Evolutionary conservation across 2,888 invertebrate genomes (phyloP).

Genomic region (Hemaris fuciformis): DNA sequence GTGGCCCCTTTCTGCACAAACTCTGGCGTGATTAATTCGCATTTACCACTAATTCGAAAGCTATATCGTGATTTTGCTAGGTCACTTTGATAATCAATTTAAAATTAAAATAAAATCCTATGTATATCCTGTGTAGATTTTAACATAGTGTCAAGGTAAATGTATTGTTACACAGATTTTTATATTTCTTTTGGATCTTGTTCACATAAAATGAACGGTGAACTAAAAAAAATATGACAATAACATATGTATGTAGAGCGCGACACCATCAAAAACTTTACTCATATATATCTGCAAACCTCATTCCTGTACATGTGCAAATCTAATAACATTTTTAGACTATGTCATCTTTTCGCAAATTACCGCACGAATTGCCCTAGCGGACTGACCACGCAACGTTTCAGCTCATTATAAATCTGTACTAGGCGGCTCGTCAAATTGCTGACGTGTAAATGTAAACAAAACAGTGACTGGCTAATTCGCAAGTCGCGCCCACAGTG

Average conservation of each 20-base stretch:
- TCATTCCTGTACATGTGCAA: too few species aligned
- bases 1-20: conserved; percentile 1
- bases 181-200: too few species aligned
- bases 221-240: too few species aligned
- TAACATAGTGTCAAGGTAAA: too few species aligned
- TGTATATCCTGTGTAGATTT: too few species aligned
- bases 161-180: too few species aligned
- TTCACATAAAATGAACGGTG: too few species aligned
- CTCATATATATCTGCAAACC: too few species aligned
- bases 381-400: conserved; percentile 1
- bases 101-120: too few species aligned
- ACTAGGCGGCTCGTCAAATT: conserved; percentile 52
- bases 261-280: too few species aligned
- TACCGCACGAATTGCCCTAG: background rate
- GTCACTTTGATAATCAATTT: background rate
- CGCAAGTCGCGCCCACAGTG: conserved; percentile 45
- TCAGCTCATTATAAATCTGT: conserved; percentile 42
- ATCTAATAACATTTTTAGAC: background rate
- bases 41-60: background rate
- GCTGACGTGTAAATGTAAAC: conserved; percentile 80
- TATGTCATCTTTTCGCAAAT: background rate
- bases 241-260: too few species aligned
- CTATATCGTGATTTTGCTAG: background rate
- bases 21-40: background rate
- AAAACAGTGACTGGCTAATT: conserved; percentile 79